phyloP scores from a whole-genome alignment of 2,888 invertebrate genomes.

The Seira musarum region DNA sequence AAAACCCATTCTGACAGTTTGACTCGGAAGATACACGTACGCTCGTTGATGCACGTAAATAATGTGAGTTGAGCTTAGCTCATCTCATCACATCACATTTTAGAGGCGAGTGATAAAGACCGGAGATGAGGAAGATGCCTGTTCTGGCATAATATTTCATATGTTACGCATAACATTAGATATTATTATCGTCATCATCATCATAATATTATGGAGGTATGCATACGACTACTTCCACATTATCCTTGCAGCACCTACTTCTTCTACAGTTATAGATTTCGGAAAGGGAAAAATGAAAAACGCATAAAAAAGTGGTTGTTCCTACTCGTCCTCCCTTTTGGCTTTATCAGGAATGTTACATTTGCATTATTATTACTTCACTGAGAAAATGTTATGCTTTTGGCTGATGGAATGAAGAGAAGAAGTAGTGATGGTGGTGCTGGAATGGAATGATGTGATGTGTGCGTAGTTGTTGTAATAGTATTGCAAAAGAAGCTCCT shows the following conservation, averaged over 20 bases:
- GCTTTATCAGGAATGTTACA: constrained; percentile 50
- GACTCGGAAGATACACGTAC: too few relatives aligned
- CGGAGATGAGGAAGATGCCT: constrained; percentile 45
- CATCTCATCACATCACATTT: constrained; percentile 45
- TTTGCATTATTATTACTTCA: constrained; percentile 56
- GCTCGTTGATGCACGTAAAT: constrained; percentile 49
- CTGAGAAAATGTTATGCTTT: constrained; percentile 34
- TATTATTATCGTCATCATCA: too few relatives aligned
- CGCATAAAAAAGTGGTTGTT: not conserved
- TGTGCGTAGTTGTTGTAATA: constrained; percentile 9
- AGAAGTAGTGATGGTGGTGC: constrained; percentile 9
- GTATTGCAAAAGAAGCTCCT: too few relatives aligned
- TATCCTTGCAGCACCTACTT: constrained; percentile 19
- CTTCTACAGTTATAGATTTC: constrained; percentile 27
- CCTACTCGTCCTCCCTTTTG: constrained; percentile 22
- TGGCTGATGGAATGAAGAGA: constrained; percentile 41
- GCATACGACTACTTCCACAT: constrained; percentile 27
- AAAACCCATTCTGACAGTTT: constrained; percentile 52
- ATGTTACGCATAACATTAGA: constrained; percentile 44
- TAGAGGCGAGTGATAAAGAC: constrained; percentile 45
- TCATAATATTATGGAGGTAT: constrained; percentile 33
- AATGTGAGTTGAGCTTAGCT: constrained; percentile 51
- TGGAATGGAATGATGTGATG: constrained; percentile 31
- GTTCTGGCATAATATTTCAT: constrained; percentile 52
- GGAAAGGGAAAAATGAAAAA: not conserved